Base-by-base conservation (phyloP, 2,797 vertebrate species). In the Tapera naevia region DNA sequence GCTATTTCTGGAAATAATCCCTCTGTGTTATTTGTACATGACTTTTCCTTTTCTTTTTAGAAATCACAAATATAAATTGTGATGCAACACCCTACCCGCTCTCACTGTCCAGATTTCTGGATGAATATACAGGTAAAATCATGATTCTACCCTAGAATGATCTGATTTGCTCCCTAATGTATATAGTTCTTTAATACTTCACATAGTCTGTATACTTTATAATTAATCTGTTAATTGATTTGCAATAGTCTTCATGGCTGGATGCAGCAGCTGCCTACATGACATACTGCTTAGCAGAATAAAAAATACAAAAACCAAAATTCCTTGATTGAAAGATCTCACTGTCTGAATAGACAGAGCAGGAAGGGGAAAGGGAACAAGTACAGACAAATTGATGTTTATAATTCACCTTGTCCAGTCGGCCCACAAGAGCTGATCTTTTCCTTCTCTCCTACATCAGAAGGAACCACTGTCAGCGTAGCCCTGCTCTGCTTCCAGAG, bases 41-140 rank as follows among this genome's bases (percentile, higher is more conserved):
- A 93, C 37, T 46, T 80, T 73, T 65, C 46, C 23, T 41, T 81
- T 91, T 69, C 58, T 71, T 93, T 92, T 50, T 28, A 96, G 96
- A 50, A 88, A 57, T 1, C 21, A 96, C 96, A 57, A 91, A 11
- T 17, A 86, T 97, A 76, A n/a, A n/a, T 41, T 97, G 96, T 88
- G 94, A 95, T 17, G 4, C 23, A 9, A 50, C 48, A 70, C 86
- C 83, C 5, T 0, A 0, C 0, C 2, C 4, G 7, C 15, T 90
- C 23, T 0, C 0, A 4, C 54, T 97, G 51, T 28, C 88, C 46
- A 2, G 43, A 10, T 92, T 96, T 91, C 45, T 41, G 53, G 96
- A 97, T 81, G 75, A 93, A 53, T 92, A 94, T 22, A 23, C 76
- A 94, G 95, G 96, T 97, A 97, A 96, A 80, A 79, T 80, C n/a